These are phyloP conservation scores for Anser brachyrhynchus DNA, from an alignment of 2,113 vertebrate species.

Conservation along the genomic window DNA sequence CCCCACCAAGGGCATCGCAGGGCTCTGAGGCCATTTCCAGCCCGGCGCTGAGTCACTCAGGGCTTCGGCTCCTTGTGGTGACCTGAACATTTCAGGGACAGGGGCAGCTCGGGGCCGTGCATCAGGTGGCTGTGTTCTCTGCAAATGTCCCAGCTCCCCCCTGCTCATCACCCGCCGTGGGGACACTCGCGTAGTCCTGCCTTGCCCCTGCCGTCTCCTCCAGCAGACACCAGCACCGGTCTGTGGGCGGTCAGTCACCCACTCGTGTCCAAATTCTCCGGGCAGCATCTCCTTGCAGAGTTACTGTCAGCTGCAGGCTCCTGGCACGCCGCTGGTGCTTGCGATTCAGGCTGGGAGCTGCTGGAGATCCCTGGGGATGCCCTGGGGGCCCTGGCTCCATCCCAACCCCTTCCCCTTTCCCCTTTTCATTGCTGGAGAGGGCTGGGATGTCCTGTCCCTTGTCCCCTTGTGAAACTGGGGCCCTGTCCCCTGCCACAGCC, in stretches of 20 bases:
- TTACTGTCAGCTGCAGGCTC: not conserved
- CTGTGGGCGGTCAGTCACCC: not conserved
- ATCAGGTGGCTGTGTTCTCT: not conserved
- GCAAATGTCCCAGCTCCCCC: not conserved
- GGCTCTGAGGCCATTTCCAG: not conserved
- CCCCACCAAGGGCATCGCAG: not conserved
- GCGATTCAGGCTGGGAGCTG: not conserved
- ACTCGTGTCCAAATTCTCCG: not conserved
- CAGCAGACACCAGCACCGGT: not conserved
- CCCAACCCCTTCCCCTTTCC: not conserved
- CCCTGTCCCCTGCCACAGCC: not conserved
- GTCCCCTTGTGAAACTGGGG: not conserved
- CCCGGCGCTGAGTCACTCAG: not conserved
- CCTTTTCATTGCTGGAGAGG: not conserved
- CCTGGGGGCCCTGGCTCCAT: not conserved
- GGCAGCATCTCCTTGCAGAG: not conserved
- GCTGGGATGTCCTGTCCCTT: not conserved
- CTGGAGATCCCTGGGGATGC: fast-evolving
- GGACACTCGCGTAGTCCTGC: not conserved
- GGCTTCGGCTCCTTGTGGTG: not conserved
- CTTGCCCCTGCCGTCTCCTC: fast-evolving
- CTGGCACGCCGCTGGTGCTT: fast-evolving
- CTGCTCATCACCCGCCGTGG: too few relatives aligned
- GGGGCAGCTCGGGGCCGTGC: not conserved
- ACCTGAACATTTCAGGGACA: not conserved